Evolutionary conservation across 37 sponge, comb jelly and placozoan genomes (phyloP).

Genomic region (Ephydatia muelleri): DNA sequence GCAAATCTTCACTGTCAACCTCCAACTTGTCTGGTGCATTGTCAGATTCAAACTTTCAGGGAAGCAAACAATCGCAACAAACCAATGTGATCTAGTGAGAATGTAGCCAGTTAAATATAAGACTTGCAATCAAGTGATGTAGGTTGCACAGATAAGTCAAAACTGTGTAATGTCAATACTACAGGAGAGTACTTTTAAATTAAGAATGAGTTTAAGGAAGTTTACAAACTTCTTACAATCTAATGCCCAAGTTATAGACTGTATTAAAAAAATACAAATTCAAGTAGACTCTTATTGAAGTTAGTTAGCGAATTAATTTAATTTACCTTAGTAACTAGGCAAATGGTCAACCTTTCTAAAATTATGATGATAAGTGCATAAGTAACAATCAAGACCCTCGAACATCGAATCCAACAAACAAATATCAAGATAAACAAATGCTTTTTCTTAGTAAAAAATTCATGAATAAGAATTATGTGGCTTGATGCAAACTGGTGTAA

Average conservation of each 20-base stretch:
- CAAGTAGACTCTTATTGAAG: background rate
- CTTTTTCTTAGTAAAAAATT: constrained; percentile 1
- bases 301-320: background rate
- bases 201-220: background rate
- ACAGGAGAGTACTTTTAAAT: constrained; percentile 1
- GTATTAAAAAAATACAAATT: background rate
- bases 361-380: background rate
- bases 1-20: constrained; percentile 1
- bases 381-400: constrained; percentile 1
- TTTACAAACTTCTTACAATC: constrained; percentile 1
- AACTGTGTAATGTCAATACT: constrained; percentile 1
- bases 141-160: constrained; percentile 1
- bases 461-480: constrained; percentile 1
- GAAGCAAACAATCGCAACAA: constrained; percentile 76
- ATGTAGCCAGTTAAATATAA: constrained; percentile 1
- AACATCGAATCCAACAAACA: constrained; percentile 1
- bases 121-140: constrained; percentile 1
- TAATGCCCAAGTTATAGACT: constrained; percentile 1
- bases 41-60: constrained; percentile 65
- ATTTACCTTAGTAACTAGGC: constrained; percentile 1
- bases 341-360: constrained; percentile 1
- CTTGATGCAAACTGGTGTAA: constrained; percentile 1
- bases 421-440: constrained; percentile 1
- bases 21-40: constrained; percentile 1
- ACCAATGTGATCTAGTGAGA: constrained; percentile 78